Evolutionary conservation across 1,140 invertebrate genomes (phyloP).

Genomic region (Drosophila ironensis): DNA sequence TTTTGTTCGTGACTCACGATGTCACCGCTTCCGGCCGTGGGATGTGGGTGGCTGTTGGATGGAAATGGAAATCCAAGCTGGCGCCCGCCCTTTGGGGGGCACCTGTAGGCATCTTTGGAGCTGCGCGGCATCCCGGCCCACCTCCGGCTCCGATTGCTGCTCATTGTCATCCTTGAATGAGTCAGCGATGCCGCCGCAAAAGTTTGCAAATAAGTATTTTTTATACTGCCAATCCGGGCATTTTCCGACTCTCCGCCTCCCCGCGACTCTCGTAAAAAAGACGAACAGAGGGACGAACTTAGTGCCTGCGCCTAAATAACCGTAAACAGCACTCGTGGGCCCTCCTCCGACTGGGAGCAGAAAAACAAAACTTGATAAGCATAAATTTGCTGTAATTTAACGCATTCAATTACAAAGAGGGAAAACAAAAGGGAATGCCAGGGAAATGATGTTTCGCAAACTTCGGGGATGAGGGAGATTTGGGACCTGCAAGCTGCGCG

Average conservation of each 20-base stretch:
- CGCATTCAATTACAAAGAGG: conserved; percentile 72
- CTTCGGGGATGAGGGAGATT: background rate
- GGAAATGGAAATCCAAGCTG: conserved; percentile 1
- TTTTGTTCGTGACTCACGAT: conserved; percentile 34
- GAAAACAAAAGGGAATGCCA: conserved; percentile 7
- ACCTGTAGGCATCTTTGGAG: conserved; percentile 55
- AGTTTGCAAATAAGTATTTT: conserved; percentile 79
- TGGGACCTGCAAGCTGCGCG: conserved; percentile 51
- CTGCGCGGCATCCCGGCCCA: background rate
- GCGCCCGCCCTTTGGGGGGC: conserved; percentile 15
- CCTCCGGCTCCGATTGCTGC: conserved; percentile 21
- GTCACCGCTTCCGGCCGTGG: background rate
- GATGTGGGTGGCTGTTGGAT: background rate
- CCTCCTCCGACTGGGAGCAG: conserved; percentile 9
- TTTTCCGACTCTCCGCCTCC: conserved; percentile 3
- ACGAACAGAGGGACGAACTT: conserved; percentile 47
- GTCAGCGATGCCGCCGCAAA: conserved; percentile 70
- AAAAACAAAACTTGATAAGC: conserved; percentile 73
- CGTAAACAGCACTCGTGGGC: conserved; percentile 74
- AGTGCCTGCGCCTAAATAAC: conserved; percentile 76
- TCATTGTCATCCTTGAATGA: conserved; percentile 56
- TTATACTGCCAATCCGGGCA: conserved; percentile 60
- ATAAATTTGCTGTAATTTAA: conserved; percentile 80
- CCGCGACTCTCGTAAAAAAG: conserved; percentile 38
- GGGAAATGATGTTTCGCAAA: conserved; percentile 10